Evolutionary conservation across 2,113 vertebrate genomes (phyloP).

Genomic region (Anhinga anhinga): DNA sequence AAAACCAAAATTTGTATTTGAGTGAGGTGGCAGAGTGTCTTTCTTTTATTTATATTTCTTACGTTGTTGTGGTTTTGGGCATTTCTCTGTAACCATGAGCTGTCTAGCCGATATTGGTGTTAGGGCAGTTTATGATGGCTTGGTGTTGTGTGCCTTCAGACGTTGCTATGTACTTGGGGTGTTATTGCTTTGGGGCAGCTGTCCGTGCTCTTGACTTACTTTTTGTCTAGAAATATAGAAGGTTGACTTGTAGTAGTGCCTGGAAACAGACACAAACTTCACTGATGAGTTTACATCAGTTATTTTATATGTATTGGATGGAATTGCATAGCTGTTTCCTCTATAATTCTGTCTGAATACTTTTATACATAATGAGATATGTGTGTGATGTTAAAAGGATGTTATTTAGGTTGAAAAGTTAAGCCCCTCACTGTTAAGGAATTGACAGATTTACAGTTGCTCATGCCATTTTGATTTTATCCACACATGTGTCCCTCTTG

Average conservation of each 20-base stretch:
- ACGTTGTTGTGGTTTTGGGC: neutral
- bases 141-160: neutral
- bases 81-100: neutral
- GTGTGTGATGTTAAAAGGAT: neutral
- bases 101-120: neutral
- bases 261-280: neutral
- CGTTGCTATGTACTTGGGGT: neutral
- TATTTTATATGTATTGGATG: neutral
- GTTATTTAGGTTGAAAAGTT: constrained; percentile 23
- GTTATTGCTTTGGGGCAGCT: neutral
- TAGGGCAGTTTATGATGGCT: neutral
- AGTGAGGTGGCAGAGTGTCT: neutral
- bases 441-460: constrained; percentile 23
- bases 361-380: neutral
- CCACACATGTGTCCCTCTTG: neutral
- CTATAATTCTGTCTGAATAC: neutral
- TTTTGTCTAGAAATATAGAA: neutral
- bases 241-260: neutral
- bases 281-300: neutral
- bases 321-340: neutral
- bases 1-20: neutral
- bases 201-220: neutral
- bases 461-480: neutral
- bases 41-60: neutral
- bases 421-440: neutral